Evolutionary conservation across 37 sponge, comb jelly and placozoan genomes (phyloP).

Genomic region (Beroe forskalii): DNA sequence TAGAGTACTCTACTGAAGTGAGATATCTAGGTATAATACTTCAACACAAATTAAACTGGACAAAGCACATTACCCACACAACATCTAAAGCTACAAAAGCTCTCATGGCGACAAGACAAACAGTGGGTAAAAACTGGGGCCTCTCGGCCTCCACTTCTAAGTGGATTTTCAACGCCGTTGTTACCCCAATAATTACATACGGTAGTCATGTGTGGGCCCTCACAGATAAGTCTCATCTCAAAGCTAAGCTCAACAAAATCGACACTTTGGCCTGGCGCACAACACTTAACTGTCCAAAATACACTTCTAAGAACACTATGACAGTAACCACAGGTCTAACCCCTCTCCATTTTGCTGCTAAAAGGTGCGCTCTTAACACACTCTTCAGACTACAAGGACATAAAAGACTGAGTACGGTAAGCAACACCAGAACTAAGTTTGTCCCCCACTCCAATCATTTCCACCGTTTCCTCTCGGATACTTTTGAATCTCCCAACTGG

Average conservation of each 20-base stretch:
- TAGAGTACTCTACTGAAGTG: not conserved
- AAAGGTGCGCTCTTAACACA: too few species aligned
- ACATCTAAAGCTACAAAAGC: not conserved
- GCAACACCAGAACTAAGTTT: not conserved
- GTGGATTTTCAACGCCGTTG: not conserved
- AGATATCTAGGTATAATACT: not conserved
- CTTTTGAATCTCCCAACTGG: too few species aligned
- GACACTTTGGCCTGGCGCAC: not conserved
- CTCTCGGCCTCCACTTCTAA: not conserved
- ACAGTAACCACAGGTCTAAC: too few species aligned
- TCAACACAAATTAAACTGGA: too few species aligned
- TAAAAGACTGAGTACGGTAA: not conserved
- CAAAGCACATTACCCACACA: not conserved
- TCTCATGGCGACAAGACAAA: not conserved
- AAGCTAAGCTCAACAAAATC: too few species aligned
- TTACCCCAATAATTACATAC: not conserved
- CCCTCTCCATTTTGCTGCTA: too few species aligned
- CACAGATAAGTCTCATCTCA: not conserved
- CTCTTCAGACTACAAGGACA: not conserved
- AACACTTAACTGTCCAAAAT: not conserved
- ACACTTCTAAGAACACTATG: not conserved
- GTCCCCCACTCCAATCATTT: not conserved
- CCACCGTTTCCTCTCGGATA: not conserved
- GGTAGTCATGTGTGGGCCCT: not conserved
- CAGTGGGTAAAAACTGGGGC: too few species aligned